Evolutionary conservation across 2,113 vertebrate species (phyloP), one percentile per base, ranked within the genome.

Genomic region (Nothoprocta pentlandii): DNA sequence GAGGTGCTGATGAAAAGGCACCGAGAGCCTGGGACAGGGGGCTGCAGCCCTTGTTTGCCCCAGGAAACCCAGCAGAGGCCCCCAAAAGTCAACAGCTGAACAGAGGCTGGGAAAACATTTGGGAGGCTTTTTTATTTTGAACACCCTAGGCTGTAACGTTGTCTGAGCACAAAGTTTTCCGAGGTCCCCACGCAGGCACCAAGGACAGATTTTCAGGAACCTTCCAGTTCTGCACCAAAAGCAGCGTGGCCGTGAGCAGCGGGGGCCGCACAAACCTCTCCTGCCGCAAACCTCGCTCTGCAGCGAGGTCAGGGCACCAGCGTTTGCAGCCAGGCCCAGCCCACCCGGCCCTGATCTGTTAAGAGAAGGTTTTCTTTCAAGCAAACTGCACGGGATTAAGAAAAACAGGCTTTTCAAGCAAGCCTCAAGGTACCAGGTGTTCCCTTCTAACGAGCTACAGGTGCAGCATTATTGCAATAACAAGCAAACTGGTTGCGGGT

Each of bases 1-100:
- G 10, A 91, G 96, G 95, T 80, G 16, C 91, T 80, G 70, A 85
- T 96, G 96, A 97, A 97, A 97, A n/a, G 34, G 75, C 21, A 64
- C 10, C 3, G 28, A 66, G 36, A 78, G 42, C 42, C 64, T 78
- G 66, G 69, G 28, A 44, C 1, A 0, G 19, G n/a, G 62, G 61
- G 6, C n/a, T 44, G 12, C 32, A 12, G n/a, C 1, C 1, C 34
- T 79, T 23, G 23, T 34, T 19, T 56, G 41, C 25, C 64, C 10
- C 53, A 44, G 22, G 53, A 49, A 51, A 36, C 6, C 16, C 14
- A 30, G 17, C 4, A 30, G 66, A 78, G 80, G 47, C 6, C 1
- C 26, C 16, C 1, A 16, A 3, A 15, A 23, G 76, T 14, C 32
- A 17, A 54, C 89, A 51, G 86, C 62, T 47, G 47, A 79, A 46